Base-by-base conservation (phyloP, 2,113 vertebrate species). In the Notiomystis cincta region DNA sequence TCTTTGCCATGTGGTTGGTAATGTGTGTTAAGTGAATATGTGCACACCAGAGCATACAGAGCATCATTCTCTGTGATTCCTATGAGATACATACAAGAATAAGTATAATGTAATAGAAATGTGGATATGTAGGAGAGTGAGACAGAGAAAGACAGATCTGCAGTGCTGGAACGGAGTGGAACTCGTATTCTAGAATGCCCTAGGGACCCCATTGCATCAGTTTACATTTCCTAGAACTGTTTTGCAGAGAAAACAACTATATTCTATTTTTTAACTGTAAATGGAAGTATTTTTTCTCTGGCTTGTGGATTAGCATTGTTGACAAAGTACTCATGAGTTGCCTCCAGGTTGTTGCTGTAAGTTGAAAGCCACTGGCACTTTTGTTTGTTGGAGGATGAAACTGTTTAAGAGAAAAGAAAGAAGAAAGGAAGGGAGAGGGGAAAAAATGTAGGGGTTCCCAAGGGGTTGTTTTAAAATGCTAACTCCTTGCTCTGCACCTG, bases 321-420 rank as follows among this genome's bases (percentile, higher is more conserved):
- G 89, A 91, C 80, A 83, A 66, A 82, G 51, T 87, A 42, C 33
- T 72, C 33, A 6, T 33, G 62, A 78, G 51, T 64, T 87, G 44
- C 66, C 62, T 87, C 15, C 21, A 76, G 64, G 66, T 96, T 89
- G 73, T 40, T 95, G 78, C 78, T 96, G 9, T 40, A 54, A 89
- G 91, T 90, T 89, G 73, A 97, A 98, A 96, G 66, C 71, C 84
- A 64, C 82, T 91, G 87, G 94, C 89, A 93, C 30, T 92, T 88
- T 50, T 91, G 80, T 87, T 92, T 95, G 50, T 86, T 87, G 73
- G 31, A 51, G n/a, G 45, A 82, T 92, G 67, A 72, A 92, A 95
- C 28, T 73, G 30, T 91, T 97, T 31, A 60, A 81, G 53, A 75
- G 54, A 84, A 78, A 47, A 61, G 6, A 91, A 78, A 40, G 58